A percentile compares a stretch with the other conserved stretches of the same genome.
Conservation (phyloP, 53 echinoderm and acorn worm species). For the Paracentrotus lividus region DNA sequence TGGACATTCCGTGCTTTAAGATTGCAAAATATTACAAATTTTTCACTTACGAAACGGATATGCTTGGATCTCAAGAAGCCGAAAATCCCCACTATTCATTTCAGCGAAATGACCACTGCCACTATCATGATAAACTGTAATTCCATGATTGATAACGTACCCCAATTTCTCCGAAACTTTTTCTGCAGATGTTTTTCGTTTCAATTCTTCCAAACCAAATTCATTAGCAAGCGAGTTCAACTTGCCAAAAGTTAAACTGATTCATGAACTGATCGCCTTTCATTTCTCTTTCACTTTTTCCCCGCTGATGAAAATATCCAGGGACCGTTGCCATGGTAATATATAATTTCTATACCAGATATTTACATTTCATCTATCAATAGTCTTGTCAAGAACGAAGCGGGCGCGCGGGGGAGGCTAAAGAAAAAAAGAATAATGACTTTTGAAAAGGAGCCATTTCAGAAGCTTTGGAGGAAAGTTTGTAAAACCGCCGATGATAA, state of each 20-base stretch:
- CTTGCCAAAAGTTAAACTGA: background rate
- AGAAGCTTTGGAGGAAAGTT: background rate
- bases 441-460: background rate
- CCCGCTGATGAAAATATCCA: background rate
- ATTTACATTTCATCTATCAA: constrained; percentile 25
- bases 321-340: background rate
- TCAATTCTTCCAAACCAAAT: background rate
- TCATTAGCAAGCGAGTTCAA: background rate
- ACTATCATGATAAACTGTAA: background rate
- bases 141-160: background rate
- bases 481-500: background rate
- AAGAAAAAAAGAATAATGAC: background rate
- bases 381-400: background rate
- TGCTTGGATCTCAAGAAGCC: too few relatives aligned
- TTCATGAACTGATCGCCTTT: background rate
- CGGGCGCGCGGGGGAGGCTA: background rate
- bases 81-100: background rate
- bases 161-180: background rate
- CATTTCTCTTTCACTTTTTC: background rate
- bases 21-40: too few relatives aligned
- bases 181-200: background rate
- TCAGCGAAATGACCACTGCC: background rate
- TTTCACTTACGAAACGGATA: too few relatives aligned
- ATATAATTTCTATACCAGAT: background rate
- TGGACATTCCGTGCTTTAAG: too few relatives aligned